Conservation (phyloP, 2,797 vertebrate species). For the Lophotriccus pileatus region DNA sequence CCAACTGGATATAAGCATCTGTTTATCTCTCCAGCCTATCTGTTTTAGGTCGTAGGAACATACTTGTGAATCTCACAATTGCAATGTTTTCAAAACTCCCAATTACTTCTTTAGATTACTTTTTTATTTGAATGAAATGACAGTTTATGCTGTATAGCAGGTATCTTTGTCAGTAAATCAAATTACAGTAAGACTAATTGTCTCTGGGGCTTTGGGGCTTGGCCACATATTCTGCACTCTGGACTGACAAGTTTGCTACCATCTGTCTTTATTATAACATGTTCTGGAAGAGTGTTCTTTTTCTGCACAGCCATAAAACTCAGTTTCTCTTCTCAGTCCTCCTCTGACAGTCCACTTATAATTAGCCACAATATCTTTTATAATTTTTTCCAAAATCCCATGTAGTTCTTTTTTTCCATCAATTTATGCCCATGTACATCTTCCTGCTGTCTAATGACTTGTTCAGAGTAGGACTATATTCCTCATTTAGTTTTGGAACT, state of each 20-base stretch:
- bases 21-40: background rate
- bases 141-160: background rate
- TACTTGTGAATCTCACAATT: background rate
- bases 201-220: background rate
- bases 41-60: background rate
- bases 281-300: background rate
- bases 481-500: background rate
- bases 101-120: background rate
- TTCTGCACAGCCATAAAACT: background rate
- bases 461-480: background rate
- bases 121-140: background rate
- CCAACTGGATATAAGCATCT: background rate
- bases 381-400: background rate
- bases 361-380: background rate
- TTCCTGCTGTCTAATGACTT: background rate
- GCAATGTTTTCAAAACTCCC: background rate
- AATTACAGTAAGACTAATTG: background rate
- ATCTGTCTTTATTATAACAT: background rate
- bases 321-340: background rate
- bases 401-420: background rate
- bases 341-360: background rate
- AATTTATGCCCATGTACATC: background rate
- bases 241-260: background rate
- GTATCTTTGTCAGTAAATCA: background rate
- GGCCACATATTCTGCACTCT: background rate